Conservation (phyloP, 2,113 vertebrate species). For the Rhinoptilus africanus region DNA sequence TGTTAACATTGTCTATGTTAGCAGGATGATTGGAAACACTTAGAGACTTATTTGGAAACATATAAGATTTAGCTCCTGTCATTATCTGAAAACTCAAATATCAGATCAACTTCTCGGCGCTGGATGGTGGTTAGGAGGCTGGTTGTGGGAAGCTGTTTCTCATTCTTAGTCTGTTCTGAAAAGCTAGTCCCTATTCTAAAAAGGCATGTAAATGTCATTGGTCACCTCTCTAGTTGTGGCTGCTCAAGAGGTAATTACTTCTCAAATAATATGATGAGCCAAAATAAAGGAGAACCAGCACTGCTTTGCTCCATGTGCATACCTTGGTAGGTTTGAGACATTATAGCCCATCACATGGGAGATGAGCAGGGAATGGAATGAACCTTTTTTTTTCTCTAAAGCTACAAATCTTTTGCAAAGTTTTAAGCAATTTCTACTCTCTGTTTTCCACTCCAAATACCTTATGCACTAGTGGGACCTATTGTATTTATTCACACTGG, state of each 20-base stretch:
- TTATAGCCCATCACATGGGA: not conserved
- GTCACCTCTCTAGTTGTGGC: not conserved
- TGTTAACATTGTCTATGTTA: rapidly evolving
- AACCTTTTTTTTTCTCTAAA: not conserved
- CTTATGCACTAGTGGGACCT: conserved; percentile 44
- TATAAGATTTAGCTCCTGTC: not conserved
- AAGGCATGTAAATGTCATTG: not conserved
- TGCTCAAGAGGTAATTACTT: not conserved
- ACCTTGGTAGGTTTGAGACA: not conserved
- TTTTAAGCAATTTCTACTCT: conserved; percentile 20
- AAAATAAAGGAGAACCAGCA: not conserved
- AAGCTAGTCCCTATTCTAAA: not conserved
- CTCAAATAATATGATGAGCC: not conserved
- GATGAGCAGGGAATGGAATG: not conserved
- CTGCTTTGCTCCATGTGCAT: not conserved
- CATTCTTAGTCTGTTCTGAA: not conserved
- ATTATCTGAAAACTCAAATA: not conserved
- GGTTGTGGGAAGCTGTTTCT: not conserved
- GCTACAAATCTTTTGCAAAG: not conserved
- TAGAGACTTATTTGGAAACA: not conserved
- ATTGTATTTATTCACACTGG: conserved; percentile 20
- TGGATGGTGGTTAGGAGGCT: not conserved
- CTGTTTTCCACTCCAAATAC: not conserved
- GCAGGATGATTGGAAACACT: not conserved
- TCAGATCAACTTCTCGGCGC: not conserved